Evolutionary conservation across 2,888 invertebrate species (phyloP).

Genomic region (Caenorhabditis doughertyi): DNA sequence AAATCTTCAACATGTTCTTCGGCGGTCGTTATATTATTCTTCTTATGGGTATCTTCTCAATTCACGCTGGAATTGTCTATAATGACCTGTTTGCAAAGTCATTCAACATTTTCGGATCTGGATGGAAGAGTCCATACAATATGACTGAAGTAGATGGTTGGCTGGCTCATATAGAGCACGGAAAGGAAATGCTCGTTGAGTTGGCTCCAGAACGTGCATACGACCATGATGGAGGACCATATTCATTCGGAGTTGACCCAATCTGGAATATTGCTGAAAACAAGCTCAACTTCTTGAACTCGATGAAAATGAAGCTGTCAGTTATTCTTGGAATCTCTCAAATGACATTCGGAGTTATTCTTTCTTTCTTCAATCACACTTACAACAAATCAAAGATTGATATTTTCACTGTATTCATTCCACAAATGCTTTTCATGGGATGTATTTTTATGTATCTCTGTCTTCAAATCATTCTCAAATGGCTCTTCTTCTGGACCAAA

Average conservation of each 20-base stretch:
- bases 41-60: slow-evolving; percentile 83
- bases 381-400: slow-evolving; percentile 87
- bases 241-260: slow-evolving; percentile 84
- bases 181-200: slow-evolving; percentile 73
- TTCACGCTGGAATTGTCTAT: slow-evolving; percentile 83
- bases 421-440: slow-evolving; percentile 92
- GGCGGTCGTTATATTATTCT: slow-evolving; percentile 83
- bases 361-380: slow-evolving; percentile 83
- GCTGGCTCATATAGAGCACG: slow-evolving; percentile 32
- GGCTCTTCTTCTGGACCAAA: slow-evolving; percentile 84
- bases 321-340: slow-evolving; percentile 81
- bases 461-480: slow-evolving; percentile 84
- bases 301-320: slow-evolving; percentile 83
- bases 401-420: slow-evolving; percentile 94
- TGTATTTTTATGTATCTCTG: slow-evolving; percentile 97
- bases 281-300: slow-evolving; percentile 82
- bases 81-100: slow-evolving; percentile 83
- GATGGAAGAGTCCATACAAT: slow-evolving; percentile 83
- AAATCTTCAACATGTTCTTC: slow-evolving; percentile 83
- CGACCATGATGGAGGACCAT: slow-evolving; percentile 79
- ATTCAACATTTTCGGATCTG: slow-evolving; percentile 84
- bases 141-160: slow-evolving; percentile 26
- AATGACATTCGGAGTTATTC: slow-evolving; percentile 82
- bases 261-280: slow-evolving; percentile 83
- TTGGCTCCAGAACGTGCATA: slow-evolving; percentile 75